phyloP scores from a whole-genome alignment of 1,140 invertebrate species.

The Chionoecetes opilio region DNA sequence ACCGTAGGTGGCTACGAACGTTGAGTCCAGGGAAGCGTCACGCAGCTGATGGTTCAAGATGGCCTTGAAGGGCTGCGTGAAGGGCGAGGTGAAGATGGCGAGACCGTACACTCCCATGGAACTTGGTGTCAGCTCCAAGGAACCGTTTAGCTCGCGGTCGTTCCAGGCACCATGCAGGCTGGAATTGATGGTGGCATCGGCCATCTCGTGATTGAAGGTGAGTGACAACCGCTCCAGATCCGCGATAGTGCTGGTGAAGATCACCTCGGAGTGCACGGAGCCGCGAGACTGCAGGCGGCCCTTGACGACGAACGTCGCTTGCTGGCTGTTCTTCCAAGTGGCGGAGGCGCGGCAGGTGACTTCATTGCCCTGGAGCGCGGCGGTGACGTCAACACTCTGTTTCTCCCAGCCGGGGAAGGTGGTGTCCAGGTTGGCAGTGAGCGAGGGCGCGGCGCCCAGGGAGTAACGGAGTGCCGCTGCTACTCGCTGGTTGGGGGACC shows the following conservation, averaged over 20 bases:
- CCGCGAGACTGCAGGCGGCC: constrained; percentile 49
- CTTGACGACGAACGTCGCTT: constrained; percentile 47
- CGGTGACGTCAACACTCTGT: constrained; percentile 43
- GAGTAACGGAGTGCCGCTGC: constrained; percentile 54
- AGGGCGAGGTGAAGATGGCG: constrained; percentile 59
- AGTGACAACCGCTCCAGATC: constrained; percentile 56
- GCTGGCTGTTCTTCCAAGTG: constrained; percentile 71
- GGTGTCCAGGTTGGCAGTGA: constrained; percentile 55
- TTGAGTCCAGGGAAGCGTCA: constrained; percentile 35
- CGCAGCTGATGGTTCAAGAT: constrained; percentile 50
- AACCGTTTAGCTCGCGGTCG: constrained; percentile 56
- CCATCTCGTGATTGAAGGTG: constrained; percentile 61
- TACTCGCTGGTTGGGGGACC: constrained; percentile 52
- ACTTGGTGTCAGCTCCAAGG: constrained; percentile 53
- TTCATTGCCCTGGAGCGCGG: constrained; percentile 46
- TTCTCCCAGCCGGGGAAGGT: constrained; percentile 75
- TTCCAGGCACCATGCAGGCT: constrained; percentile 61
- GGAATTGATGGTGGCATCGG: constrained; percentile 45
- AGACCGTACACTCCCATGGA: constrained; percentile 42
- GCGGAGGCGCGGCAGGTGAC: constrained; percentile 44
- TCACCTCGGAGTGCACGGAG: constrained; percentile 25
- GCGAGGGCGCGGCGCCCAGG: constrained; percentile 48
- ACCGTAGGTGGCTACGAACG: constrained; percentile 57
- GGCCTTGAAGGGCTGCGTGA: constrained; percentile 43
- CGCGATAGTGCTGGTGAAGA: constrained; percentile 60